Conservation (phyloP, 2,888 invertebrate genomes). For the Ornithoptera priamus region DNA sequence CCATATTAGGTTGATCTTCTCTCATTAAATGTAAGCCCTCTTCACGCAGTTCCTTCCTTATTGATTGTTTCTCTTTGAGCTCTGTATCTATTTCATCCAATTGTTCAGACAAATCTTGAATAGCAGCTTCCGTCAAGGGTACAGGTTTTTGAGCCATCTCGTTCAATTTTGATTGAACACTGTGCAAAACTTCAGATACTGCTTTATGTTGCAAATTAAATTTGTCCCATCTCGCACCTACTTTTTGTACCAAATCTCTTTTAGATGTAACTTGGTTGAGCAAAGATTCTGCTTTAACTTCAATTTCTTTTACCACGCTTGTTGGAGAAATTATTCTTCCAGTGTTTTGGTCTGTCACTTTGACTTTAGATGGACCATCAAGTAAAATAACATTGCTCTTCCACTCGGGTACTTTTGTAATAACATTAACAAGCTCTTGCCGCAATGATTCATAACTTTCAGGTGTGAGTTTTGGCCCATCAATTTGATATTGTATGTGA, state of each 20-base stretch:
- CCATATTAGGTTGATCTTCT: constrained; percentile 89
- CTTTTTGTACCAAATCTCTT: constrained; percentile 84
- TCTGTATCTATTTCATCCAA: constrained; percentile 79
- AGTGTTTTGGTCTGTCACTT: constrained; percentile 85
- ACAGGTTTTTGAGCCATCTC: constrained; percentile 77
- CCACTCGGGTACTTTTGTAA: constrained; percentile 85
- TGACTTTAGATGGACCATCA: constrained; percentile 84
- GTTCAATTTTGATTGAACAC: constrained; percentile 78
- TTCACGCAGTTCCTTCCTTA: constrained; percentile 87
- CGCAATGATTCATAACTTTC: constrained; percentile 85
- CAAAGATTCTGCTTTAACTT: constrained; percentile 84
- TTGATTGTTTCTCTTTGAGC: constrained; percentile 79
- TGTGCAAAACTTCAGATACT: constrained; percentile 83
- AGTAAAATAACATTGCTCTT: constrained; percentile 84
- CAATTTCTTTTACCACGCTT: constrained; percentile 85
- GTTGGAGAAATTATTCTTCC: constrained; percentile 87
- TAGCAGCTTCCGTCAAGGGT: constrained; percentile 69
- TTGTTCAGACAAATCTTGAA: constrained; percentile 72
- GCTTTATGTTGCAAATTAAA: constrained; percentile 87
- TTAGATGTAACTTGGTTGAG: constrained; percentile 84
- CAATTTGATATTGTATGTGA: constrained; percentile 89
- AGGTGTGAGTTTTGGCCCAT: constrained; percentile 85
- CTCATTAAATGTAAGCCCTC: constrained; percentile 90
- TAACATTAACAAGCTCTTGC: constrained; percentile 84
- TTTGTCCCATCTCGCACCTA: constrained; percentile 87